These are phyloP conservation scores for Chromobotia macracanthus DNA, from an alignment of 2,797 vertebrate species.

Conservation along the genomic window DNA sequence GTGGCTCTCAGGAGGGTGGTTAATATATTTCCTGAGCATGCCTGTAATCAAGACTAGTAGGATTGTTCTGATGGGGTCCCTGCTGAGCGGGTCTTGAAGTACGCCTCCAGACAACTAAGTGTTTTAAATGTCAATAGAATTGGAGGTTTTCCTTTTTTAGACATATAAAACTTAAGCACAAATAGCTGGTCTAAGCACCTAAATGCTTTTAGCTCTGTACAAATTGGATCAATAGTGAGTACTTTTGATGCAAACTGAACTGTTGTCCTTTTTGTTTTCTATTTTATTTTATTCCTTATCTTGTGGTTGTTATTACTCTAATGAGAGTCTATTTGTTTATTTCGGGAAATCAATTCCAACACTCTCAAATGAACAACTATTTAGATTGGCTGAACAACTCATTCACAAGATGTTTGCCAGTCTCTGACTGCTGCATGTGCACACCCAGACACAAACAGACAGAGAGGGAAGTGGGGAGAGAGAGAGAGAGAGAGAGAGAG, in stretches of 20 bases:
- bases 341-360: conserved; percentile 55
- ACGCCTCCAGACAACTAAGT: conserved; percentile 54
- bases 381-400: conserved; percentile 43
- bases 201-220: conserved; percentile 55
- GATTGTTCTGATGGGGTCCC: conserved; percentile 61
- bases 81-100: conserved; percentile 65
- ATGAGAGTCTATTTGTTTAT: conserved; percentile 51
- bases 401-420: conserved; percentile 37
- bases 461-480: neutral
- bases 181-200: conserved; percentile 38
- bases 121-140: conserved; percentile 67
- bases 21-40: conserved; percentile 60
- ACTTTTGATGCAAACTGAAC: conserved; percentile 47
- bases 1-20: conserved; percentile 59
- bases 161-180: conserved; percentile 54
- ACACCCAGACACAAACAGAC: neutral
- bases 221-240: conserved; percentile 60
- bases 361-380: conserved; percentile 41
- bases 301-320: conserved; percentile 55
- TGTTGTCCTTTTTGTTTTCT: conserved; percentile 30
- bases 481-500: no score
- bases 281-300: conserved; percentile 27
- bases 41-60: conserved; percentile 62
- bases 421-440: conserved; percentile 18
- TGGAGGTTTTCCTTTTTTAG: conserved; percentile 40